These are phyloP conservation scores for Halichondria panicea DNA, from an alignment of 37 sponge, comb jelly and placozoan species.

Conservation along the genomic window DNA sequence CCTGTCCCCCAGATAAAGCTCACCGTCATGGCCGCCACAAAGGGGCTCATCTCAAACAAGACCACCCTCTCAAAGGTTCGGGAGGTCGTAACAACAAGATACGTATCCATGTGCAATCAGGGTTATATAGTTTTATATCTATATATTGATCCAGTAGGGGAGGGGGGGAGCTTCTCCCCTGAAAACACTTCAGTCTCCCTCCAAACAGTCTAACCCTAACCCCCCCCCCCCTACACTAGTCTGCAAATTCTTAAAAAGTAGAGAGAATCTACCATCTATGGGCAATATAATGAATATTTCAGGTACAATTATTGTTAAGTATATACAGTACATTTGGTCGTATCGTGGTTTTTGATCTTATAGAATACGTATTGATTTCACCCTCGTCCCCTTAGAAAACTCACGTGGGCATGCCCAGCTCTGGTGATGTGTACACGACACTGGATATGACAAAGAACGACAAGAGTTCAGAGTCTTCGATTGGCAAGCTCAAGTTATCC, in stretches of 20 bases:
- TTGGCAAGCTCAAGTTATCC: conserved; percentile 28
- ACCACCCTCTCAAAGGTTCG: conserved; percentile 68
- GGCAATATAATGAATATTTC: background rate
- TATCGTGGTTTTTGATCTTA: too few species aligned
- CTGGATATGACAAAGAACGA: conserved; percentile 7
- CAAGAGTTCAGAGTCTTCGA: background rate
- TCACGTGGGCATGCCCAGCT: conserved; percentile 33
- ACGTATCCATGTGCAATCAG: background rate
- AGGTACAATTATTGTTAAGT: background rate
- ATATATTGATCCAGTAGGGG: too few species aligned
- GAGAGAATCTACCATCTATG: too few species aligned
- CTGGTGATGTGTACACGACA: conserved; percentile 12
- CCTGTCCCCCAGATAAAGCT: conserved; percentile 65
- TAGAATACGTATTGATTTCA: background rate
- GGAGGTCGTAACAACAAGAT: too few species aligned
- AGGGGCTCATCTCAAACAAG: conserved; percentile 49
- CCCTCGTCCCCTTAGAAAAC: conserved; percentile 10
- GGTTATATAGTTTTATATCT: too few species aligned
- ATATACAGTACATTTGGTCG: background rate
- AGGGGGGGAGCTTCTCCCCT: too few species aligned
- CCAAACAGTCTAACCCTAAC: too few species aligned
- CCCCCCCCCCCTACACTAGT: too few species aligned
- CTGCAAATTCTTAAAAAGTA: too few species aligned
- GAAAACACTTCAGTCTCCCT: too few species aligned
- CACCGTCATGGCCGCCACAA: conserved; percentile 17